Evolutionary conservation across 2,888 invertebrate species (phyloP), one percentile per base, ranked within the genome.

Genomic region (Ypsolopha scabrella): DNA sequence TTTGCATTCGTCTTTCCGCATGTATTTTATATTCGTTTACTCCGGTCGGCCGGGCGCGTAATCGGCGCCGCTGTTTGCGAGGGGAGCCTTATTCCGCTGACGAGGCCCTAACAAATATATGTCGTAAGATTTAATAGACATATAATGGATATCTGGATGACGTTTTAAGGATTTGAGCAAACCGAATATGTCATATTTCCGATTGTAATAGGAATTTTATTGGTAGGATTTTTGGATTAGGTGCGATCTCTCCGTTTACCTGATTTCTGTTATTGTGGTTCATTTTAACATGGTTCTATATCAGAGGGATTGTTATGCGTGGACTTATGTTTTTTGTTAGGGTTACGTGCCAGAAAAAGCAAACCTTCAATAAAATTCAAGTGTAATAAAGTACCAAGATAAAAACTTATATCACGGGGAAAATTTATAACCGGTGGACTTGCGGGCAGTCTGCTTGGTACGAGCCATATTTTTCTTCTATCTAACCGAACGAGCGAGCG

Each of bases 131-230:
- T 85, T 86, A 86, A 86, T 86, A 85, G 82, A 85, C 82, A 85
- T 86, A 86, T 86, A 85, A 86, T 86, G 83, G 86, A 86, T 86
- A 85, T 86, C 85, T 83, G 83, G 82, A 86, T 86, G 86, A 85
- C 86, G 78, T 80, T 85, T 85, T 85, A 85, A 86, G 86, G 86
- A 85, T 86, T 86, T 86, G 83, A 72, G 86, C 85, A 86, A 85
- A 85, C 86, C 79, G 80, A 85, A 83, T 83, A 83, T 82, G 85
- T 82, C 83, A 83, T 82, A 81, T 80, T 72, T 77, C 70, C 69
- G 66, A 38, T 39, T 67, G 75, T 75, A 73, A 86, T 83, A 82
- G 80, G 77, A 82, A 80, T 83, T 85, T 85, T 81, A 85, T 86
- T 81, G 79, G 80, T 68, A 56, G 81, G 81, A 78, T 82, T 80